Evolutionary conservation across 1,140 invertebrate species (phyloP), one percentile per base, ranked within the genome.

Genomic region (Panagrolaimus sp.): DNA sequence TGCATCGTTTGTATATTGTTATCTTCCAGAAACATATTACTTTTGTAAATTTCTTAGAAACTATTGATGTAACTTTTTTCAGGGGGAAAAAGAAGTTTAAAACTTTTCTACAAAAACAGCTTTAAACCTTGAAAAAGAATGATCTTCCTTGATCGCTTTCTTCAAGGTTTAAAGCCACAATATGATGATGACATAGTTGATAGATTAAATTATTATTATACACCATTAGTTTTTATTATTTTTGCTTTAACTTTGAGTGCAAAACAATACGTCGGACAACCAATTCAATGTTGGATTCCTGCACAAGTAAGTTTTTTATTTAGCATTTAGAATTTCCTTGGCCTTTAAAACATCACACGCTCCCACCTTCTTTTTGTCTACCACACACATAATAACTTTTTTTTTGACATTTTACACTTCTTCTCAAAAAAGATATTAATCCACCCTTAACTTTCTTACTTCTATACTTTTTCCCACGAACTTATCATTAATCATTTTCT

Each of bases 181-280:
- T 85, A 84, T 70, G 86, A 87, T 72, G 86, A 87, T 77, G 86
- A 87, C 72, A 77, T 85, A 20, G 79, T 86, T 53, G 86, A 87
- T 77, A 74, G 86, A 63, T 78, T 87, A 20, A 86, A 86, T 73
- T 86, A 87, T 73, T 83, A 84, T 62, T 86, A 85, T 73, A 85
- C 85, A 5, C 84, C 83, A n/a, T 77, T 85, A 68, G 61, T 46
- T 16, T 44, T 63, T 72, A 74, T 83, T 51, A 77, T 82, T 44
- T 82, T 82, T 64, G 78, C 81, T 11, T 66, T 82, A 38, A 82
- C 80, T 8, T 71, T 82, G 7, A 75, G 72, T 46, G 80, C 80
- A 27, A 82, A 82, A 69, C 80, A 82, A 64, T 78, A 81, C 63
- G 79, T 81, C 45, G 79, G 79, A 1, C 80, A 82, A 47, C 80